Evolutionary conservation across 2,113 vertebrate genomes (phyloP), one percentile per base, ranked within the genome.

Genomic region (Pagrus major): DNA sequence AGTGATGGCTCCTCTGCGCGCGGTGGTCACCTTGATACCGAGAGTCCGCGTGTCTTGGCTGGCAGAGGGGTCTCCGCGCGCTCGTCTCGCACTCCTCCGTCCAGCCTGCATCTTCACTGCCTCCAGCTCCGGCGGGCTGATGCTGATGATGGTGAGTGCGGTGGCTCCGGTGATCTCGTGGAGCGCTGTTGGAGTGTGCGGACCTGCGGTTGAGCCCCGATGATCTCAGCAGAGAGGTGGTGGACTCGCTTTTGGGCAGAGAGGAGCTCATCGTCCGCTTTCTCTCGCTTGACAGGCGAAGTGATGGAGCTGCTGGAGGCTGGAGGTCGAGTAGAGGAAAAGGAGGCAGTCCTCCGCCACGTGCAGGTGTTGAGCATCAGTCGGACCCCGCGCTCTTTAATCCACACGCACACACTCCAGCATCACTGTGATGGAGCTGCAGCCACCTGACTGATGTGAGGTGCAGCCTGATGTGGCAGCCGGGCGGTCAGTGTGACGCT

Each of bases 241-340:
- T 94, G 78, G 97, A 96, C 77, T 98, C 96, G 95, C 97, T 97
- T 89, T 97, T 97, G 65, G 96, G 95, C 68, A 96, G 92, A 88
- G 96, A 87, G 67, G 96, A 95, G 93, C 96, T 98, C 97, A 98
- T 98, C 27, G 75, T 86, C 49, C 7, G n/a, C 23, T 39, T 64
- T 42, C 60, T 76, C 21, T 44, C 6, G 64, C 37, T 44, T 41
- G 60, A 52, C 33, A 33, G 37, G 41, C 25, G 63, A 25, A 75
- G 71, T 75, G 84, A 64, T 54, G 52, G 52, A 21, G 78, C 63
- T 74, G 61, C 37, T 33, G 78, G 25, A 71, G 74, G 76, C 73
- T 80, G 76, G 75, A 71, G 81, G 73, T 78, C 63, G 82, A 42
- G 65, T 12, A 16, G 39, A 63, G 77, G 58, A 69, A 54, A 61